Evolutionary conservation across 2,797 vertebrate genomes (phyloP).

Genomic region (Manis javanica): DNA sequence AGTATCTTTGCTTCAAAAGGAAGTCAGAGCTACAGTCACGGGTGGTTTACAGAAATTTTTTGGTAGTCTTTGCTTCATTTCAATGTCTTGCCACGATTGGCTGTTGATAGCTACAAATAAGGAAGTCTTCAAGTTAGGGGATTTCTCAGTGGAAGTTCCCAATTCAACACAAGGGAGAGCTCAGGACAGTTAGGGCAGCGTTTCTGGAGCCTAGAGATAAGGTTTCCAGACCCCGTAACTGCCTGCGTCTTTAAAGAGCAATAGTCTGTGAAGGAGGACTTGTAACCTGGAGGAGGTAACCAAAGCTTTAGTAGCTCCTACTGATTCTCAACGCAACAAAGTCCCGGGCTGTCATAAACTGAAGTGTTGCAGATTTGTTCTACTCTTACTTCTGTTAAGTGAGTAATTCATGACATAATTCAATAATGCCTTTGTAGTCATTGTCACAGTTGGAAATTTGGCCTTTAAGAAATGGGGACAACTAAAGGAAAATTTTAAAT

Average conservation of each 20-base stretch:
- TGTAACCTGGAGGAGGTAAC: constrained; percentile 77
- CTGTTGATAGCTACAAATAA: constrained; percentile 83
- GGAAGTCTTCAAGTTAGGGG: constrained; percentile 87
- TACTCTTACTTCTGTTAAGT: background rate
- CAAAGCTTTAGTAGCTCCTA: constrained; percentile 64
- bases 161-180: constrained; percentile 82
- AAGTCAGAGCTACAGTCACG: constrained; percentile 76
- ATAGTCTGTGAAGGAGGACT: constrained; percentile 60
- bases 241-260: constrained; percentile 64
- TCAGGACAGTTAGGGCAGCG: constrained; percentile 62
- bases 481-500: constrained; percentile 28
- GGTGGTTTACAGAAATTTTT: constrained; percentile 79
- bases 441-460: constrained; percentile 30
- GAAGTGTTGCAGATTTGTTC: background rate
- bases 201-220: constrained; percentile 73
- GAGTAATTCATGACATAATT: constrained; percentile 34
- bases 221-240: constrained; percentile 61
- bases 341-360: constrained; percentile 24
- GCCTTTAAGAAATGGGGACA: background rate
- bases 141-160: constrained; percentile 90
- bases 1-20: constrained; percentile 74
- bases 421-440: constrained; percentile 10
- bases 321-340: background rate
- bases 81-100: constrained; percentile 77
- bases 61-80: constrained; percentile 81